phyloP scores from a whole-genome alignment of 1,140 invertebrate species.

The Anagrus nilaparvatae region DNA sequence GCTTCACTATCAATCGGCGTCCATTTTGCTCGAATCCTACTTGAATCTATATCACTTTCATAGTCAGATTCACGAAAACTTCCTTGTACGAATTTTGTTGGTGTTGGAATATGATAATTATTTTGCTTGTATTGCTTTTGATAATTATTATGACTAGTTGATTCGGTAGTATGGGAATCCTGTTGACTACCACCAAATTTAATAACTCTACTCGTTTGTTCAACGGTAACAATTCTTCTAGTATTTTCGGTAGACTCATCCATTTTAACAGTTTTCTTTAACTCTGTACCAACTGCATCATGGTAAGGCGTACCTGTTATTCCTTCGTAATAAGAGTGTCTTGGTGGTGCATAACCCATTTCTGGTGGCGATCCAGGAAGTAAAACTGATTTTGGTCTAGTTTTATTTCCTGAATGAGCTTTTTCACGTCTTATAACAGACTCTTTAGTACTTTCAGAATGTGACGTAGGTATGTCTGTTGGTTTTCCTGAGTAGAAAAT shows the following conservation, averaged over 20 bases:
- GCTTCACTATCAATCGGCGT: constrained; percentile 47
- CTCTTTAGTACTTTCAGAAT: constrained; percentile 19
- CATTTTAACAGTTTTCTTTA: constrained; percentile 56
- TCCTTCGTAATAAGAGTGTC: constrained; percentile 43
- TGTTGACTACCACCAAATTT: constrained; percentile 48
- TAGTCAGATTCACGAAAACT: constrained; percentile 61
- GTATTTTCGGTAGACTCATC: constrained; percentile 56
- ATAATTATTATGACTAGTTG: too few species aligned
- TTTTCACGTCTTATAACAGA: constrained; percentile 24
- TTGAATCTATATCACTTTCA: constrained; percentile 56
- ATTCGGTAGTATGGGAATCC: constrained; percentile 18
- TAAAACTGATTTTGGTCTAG: constrained; percentile 38
- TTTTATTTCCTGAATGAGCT: constrained; percentile 24
- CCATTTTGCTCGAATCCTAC: constrained; percentile 51
- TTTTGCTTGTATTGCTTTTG: constrained; percentile 25
- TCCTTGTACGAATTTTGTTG: constrained; percentile 57
- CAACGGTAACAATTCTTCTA: constrained; percentile 53
- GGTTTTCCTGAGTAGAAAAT: constrained; percentile 6
- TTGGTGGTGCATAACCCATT: constrained; percentile 46
- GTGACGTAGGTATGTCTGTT: constrained; percentile 12
- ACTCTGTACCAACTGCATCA: constrained; percentile 53
- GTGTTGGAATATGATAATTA: constrained; percentile 44
- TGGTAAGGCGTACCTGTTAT: constrained; percentile 43
- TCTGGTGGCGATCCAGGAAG: constrained; percentile 50
- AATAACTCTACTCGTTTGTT: constrained; percentile 57